Evolutionary conservation across 2,888 invertebrate genomes (phyloP).

Genomic region (Aleiodes alternator): DNA sequence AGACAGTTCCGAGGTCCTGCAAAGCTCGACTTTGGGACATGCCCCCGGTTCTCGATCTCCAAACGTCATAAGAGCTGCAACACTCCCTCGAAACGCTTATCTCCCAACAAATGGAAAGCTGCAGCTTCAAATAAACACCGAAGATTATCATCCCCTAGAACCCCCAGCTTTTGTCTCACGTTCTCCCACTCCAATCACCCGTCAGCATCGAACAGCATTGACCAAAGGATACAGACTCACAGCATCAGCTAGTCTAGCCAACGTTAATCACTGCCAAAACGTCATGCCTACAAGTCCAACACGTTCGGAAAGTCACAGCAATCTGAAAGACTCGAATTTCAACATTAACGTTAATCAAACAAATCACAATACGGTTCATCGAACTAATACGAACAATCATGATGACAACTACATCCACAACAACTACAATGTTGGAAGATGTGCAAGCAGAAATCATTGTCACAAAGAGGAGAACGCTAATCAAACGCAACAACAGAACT

Average conservation of each 20-base stretch:
- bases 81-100: conserved; percentile 84
- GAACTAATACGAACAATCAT: conserved; percentile 65
- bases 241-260: conserved; percentile 72
- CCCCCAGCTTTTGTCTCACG: conserved; percentile 72
- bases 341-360: conserved; percentile 64
- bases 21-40: conserved; percentile 71
- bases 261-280: conserved; percentile 71
- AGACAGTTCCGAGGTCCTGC: conserved; percentile 76
- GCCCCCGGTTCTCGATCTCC: conserved; percentile 66
- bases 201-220: conserved; percentile 59
- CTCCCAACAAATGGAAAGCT: conserved; percentile 70
- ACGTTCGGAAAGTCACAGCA: conserved; percentile 72
- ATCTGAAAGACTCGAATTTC: conserved; percentile 73
- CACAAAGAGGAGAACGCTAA: conserved; percentile 73
- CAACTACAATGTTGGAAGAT: conserved; percentile 70
- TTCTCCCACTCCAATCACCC: conserved; percentile 70
- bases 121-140: conserved; percentile 61
- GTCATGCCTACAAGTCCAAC: conserved; percentile 69
- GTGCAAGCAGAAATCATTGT: conserved; percentile 69
- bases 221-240: conserved; percentile 65
- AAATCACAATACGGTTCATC: conserved; percentile 63
- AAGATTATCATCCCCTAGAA: conserved; percentile 73
- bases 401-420: conserved; percentile 73
- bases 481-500: conserved; percentile 71
- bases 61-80: conserved; percentile 80